phyloP scores from a whole-genome alignment of 2,113 vertebrate genomes.

The Nyctereutes procyonoides region DNA sequence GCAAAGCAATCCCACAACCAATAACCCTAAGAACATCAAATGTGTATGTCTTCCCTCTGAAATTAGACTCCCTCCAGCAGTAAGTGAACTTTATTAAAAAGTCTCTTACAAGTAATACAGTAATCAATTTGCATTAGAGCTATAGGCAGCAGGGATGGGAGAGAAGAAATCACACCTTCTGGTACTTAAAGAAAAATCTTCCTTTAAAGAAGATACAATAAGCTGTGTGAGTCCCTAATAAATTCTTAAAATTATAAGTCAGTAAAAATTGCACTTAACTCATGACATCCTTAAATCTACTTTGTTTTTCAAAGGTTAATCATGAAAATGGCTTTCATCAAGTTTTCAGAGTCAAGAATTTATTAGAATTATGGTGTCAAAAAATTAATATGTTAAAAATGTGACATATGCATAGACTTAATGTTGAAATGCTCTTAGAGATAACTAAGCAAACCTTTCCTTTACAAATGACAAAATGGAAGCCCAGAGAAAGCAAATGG shows the following conservation, averaged over 20 bases:
- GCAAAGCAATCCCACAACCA: constrained; percentile 15
- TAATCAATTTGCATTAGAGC: constrained; percentile 58
- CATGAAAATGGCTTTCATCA: not conserved
- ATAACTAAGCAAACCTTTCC: not conserved
- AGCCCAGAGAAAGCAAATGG: not conserved
- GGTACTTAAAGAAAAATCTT: not conserved
- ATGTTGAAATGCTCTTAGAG: not conserved
- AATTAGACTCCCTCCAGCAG: not conserved
- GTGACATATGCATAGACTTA: not conserved
- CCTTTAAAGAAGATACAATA: not conserved
- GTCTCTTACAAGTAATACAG: constrained; percentile 26
- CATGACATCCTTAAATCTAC: not conserved
- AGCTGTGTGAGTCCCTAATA: not conserved
- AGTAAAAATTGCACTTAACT: constrained; percentile 18
- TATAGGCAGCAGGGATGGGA: not conserved
- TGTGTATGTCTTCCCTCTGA: constrained; percentile 1
- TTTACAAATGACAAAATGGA: not conserved
- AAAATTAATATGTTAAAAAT: not conserved
- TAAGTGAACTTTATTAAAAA: constrained; percentile 64
- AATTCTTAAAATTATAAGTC: not conserved
- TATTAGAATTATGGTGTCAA: not conserved
- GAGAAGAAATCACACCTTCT: not conserved
- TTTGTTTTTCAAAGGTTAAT: constrained; percentile 51
- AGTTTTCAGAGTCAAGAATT: constrained; percentile 55
- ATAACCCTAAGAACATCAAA: constrained; percentile 45